Percentiles rank a stretch among this genome's conserved stretches.
These are phyloP conservation scores for Wiebesia pumilae DNA, from an alignment of 1,140 invertebrate species.

Conservation along the genomic window DNA sequence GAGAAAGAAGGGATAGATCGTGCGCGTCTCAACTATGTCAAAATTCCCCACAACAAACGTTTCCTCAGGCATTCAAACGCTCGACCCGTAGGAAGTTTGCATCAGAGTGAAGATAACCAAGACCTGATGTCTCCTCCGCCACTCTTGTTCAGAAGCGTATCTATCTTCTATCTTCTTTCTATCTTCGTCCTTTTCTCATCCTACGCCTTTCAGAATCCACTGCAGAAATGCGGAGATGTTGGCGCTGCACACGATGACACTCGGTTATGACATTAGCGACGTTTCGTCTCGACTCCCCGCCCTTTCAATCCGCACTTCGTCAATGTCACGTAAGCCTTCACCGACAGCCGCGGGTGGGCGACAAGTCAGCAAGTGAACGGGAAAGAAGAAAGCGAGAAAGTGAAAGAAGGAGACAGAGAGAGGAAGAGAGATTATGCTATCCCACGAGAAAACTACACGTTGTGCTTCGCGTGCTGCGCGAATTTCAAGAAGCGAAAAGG, in stretches of 20 bases:
- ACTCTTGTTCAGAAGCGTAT: constrained; percentile 52
- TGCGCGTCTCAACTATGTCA: constrained; percentile 4
- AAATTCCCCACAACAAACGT: constrained; percentile 41
- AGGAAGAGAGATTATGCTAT: constrained; percentile 27
- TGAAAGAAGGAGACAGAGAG: constrained; percentile 37
- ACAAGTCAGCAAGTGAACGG: neutral
- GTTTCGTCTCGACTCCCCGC: constrained; percentile 42
- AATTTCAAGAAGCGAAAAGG: neutral
- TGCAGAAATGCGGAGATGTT: constrained; percentile 36
- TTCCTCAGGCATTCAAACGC: constrained; percentile 30
- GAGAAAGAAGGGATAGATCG: neutral
- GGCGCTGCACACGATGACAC: constrained; percentile 65
- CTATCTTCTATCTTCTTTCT: constrained; percentile 52
- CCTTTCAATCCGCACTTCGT: constrained; percentile 62
- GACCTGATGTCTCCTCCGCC: neutral
- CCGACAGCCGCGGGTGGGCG: constrained; percentile 39
- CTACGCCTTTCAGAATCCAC: constrained; percentile 54
- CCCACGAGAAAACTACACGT: constrained; percentile 47
- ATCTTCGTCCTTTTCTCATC: constrained; percentile 42
- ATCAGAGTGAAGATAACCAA: constrained; percentile 40
- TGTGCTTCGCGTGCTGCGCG: neutral
- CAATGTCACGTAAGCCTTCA: constrained; percentile 62
- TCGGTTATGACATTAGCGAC: constrained; percentile 69
- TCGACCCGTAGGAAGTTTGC: constrained; percentile 19
- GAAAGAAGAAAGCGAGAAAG: neutral